These are phyloP conservation scores for Microtus pennsylvanicus DNA, from an alignment of 2,113 vertebrate species.

Conservation along the genomic window DNA sequence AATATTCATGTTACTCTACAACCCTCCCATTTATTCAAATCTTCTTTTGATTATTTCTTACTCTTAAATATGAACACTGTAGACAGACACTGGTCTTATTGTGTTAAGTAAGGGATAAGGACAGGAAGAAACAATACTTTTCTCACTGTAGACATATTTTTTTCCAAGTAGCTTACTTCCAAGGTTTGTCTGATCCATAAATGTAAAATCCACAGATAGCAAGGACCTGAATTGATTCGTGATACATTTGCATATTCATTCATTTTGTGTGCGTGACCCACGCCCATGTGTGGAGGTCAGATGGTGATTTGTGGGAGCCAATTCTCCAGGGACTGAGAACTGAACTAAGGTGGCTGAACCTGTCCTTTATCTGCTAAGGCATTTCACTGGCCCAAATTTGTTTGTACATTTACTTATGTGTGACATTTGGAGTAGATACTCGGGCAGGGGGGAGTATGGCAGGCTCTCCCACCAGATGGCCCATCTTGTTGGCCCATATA, in stretches of 20 bases:
- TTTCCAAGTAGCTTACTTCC: background rate
- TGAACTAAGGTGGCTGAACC: background rate
- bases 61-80: no score
- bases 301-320: background rate
- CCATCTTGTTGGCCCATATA: background rate
- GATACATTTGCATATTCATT: background rate
- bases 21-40: background rate
- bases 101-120: background rate
- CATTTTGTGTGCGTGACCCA: background rate
- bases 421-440: background rate
- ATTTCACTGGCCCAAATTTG: background rate
- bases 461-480: background rate
- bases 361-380: background rate
- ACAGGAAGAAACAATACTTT: no score
- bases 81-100: no score
- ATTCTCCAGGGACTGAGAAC: background rate
- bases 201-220: background rate
- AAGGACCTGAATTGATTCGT: background rate
- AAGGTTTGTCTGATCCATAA: no score
- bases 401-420: background rate
- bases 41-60: background rate
- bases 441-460: background rate
- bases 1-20: background rate
- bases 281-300: background rate
- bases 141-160: background rate